A percentile compares a stretch with the other conserved stretches of the same genome.
Conservation (phyloP, 2,797 vertebrate genomes). For the Leuciscus waleckii region DNA sequence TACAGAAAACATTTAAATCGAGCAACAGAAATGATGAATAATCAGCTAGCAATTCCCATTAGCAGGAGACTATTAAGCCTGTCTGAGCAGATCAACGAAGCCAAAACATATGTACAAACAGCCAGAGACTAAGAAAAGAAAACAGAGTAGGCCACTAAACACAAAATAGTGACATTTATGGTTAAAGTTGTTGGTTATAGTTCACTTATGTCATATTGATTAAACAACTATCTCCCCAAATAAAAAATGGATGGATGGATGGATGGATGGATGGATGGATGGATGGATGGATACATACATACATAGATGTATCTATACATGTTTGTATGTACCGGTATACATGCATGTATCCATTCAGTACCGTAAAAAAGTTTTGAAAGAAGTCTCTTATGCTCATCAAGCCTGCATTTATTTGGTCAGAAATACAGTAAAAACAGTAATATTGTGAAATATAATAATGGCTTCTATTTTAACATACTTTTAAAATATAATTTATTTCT, state of each 20-base stretch:
- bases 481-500: too few relatives aligned
- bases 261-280: too few relatives aligned
- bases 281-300: not conserved
- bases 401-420: too few relatives aligned
- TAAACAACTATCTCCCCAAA: not conserved
- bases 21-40: not conserved
- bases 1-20: not conserved
- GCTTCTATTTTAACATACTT: too few relatives aligned
- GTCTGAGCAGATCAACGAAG: not conserved
- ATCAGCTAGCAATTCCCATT: not conserved
- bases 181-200: not conserved
- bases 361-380: too few relatives aligned
- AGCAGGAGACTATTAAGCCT: not conserved
- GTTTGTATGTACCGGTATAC: too few relatives aligned
- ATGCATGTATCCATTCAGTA: too few relatives aligned
- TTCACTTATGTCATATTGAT: not conserved
- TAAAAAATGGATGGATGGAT: not conserved
- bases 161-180: not conserved
- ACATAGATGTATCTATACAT: too few relatives aligned
- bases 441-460: too few relatives aligned
- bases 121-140: not conserved
- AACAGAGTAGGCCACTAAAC: not conserved
- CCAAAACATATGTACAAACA: not conserved
- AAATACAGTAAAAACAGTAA: too few relatives aligned
- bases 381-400: too few relatives aligned